Evolutionary conservation across 2,888 invertebrate species (phyloP).

Genomic region (Drosophila colorata): DNA sequence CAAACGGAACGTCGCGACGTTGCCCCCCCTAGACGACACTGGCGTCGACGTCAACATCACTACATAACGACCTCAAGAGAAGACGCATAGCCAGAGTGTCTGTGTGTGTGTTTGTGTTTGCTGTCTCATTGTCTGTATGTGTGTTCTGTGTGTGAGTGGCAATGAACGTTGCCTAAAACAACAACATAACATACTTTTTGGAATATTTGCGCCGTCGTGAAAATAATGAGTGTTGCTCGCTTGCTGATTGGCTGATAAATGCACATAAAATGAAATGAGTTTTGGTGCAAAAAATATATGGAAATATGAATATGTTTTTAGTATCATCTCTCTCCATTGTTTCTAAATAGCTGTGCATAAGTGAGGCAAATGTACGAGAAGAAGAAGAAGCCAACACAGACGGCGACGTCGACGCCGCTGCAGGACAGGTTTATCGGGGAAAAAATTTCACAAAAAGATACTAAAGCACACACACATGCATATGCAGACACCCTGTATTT

Average conservation of each 20-base stretch:
- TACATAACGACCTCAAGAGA: conserved; percentile 45
- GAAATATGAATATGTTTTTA: conserved; percentile 26
- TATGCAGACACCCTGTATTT: conserved; percentile 29
- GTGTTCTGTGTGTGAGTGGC: conserved; percentile 43
- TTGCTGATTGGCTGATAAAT: conserved; percentile 32
- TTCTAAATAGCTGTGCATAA: conserved; percentile 24
- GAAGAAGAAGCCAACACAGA: conserved; percentile 25
- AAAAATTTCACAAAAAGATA: conserved; percentile 48
- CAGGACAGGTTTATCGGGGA: conserved; percentile 71
- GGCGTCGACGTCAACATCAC: conserved; percentile 23
- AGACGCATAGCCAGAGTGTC: conserved; percentile 32
- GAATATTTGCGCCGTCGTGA: conserved; percentile 54
- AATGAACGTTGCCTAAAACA: conserved; percentile 58
- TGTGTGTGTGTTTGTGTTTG: conserved; percentile 5
- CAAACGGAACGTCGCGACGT: conserved; percentile 50
- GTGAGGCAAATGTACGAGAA: conserved; percentile 43
- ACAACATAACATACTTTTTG: conserved; percentile 49
- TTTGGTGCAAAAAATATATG: conserved; percentile 31
- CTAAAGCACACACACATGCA: conserved; percentile 31
- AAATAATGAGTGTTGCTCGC: conserved; percentile 25
- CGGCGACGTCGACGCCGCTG: conserved; percentile 31
- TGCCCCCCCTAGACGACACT: conserved; percentile 24
- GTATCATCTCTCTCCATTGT: background rate
- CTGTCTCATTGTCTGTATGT: conserved; percentile 23
- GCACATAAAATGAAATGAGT: conserved; percentile 35